A percentile compares a stretch with the other conserved stretches of the same genome.
These are phyloP conservation scores for Hyaena hyaena DNA, from an alignment of 2,113 vertebrate genomes.

Conservation along the genomic window DNA sequence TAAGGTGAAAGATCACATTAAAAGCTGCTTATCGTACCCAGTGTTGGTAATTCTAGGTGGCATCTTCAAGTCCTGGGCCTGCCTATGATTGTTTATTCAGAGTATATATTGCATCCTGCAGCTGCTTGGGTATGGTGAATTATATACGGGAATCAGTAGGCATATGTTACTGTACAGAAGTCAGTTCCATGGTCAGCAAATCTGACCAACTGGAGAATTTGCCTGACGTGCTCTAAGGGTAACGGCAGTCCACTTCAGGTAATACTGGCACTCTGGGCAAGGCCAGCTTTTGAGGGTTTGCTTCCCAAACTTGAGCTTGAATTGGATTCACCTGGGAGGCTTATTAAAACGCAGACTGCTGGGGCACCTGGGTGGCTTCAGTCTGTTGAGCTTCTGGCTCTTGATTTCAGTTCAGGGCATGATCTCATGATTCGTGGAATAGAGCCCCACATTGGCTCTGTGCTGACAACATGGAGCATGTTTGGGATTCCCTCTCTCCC, in stretches of 20 bases:
- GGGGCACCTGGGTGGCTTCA: too few species aligned
- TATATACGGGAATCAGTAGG: neutral
- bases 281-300: neutral
- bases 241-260: neutral
- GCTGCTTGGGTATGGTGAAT: neutral
- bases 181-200: neutral
- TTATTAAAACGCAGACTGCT: neutral
- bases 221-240: neutral
- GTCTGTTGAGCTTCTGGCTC: too few species aligned
- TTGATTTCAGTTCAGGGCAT: too few species aligned
- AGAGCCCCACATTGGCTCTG: too few species aligned
- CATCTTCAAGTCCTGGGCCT: neutral
- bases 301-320: neutral
- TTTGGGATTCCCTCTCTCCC: too few species aligned
- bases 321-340: neutral
- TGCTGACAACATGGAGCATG: too few species aligned
- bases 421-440: too few species aligned
- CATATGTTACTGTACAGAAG: neutral
- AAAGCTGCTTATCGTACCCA: neutral
- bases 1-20: neutral
- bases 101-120: neutral
- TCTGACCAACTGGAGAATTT: conserved; percentile 22
- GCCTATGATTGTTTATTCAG: neutral
- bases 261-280: neutral
- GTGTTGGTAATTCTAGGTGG: neutral